Evolutionary conservation across 2,888 invertebrate genomes (phyloP), one percentile per base, ranked within the genome.

Genomic region (Halictus quadricinctus): DNA sequence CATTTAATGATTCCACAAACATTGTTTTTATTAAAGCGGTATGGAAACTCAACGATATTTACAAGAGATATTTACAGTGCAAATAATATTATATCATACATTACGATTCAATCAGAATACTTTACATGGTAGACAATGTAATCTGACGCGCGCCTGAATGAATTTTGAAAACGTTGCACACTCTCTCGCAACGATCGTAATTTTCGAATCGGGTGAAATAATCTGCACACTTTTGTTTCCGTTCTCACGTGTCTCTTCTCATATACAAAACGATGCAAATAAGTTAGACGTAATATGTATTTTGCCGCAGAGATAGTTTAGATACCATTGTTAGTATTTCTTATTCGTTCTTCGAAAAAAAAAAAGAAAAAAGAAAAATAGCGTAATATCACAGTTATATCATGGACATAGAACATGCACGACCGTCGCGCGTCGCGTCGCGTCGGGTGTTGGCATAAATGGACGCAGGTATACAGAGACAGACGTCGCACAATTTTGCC

Each of bases 31-130:
- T 96, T 96, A 95, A 96, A 96, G 95, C 95, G 95, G 95, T 95
- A 95, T 95, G 94, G 95, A 95, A 95, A 95, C 95, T 95, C 95
- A 95, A 95, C 95, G 95, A 95, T 95, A 94, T 95, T 95, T 95
- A 95, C 95, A 95, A 93, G 92, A 93, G 92, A 91, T 95, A 94
- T 95, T 93, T 95, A 95, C 94, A 94, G 91, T 91, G 89, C 88
- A 86, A 87, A 87, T 89, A 90, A 89, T 89, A 76, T 81, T 81
- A 79, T 88, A 85, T 86, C 72, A 70, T 87, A 84, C 80, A 81
- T 60, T 81, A 72, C 79, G 70, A 76, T 66, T 29, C 69, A 29
- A 83, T 82, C 76, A 78, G 85, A 80, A 78, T 74, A 79, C 54
- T 84, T 80, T 72, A 73, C 74, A 80, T n/a, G 70, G 85, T 76